phyloP scores from a whole-genome alignment of 2,888 invertebrate genomes.

The Drosophila paramelanica region DNA sequence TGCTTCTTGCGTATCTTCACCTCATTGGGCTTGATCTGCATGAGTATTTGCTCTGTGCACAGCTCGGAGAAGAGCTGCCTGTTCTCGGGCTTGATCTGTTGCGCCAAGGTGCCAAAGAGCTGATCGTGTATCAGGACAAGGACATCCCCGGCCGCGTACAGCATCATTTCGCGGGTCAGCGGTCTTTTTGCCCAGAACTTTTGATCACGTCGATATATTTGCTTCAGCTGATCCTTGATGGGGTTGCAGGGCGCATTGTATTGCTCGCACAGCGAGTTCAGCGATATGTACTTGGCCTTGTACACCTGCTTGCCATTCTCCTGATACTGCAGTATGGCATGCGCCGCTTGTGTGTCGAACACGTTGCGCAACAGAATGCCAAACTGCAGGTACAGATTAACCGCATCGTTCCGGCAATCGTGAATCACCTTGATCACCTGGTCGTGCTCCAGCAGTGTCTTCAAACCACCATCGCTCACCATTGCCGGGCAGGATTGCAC shows the following conservation, averaged over 20 bases:
- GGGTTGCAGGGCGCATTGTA: slow-evolving; percentile 95
- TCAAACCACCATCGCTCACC: slow-evolving; percentile 91
- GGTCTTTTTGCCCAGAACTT: slow-evolving; percentile 96
- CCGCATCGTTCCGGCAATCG: slow-evolving; percentile 96
- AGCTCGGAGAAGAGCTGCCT: slow-evolving; percentile 91
- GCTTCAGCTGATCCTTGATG: slow-evolving; percentile 95
- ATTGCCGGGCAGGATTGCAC: slow-evolving; percentile 93
- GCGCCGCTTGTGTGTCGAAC: slow-evolving; percentile 97
- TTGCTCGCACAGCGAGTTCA: slow-evolving; percentile 95
- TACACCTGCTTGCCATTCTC: slow-evolving; percentile 95
- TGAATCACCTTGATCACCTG: slow-evolving; percentile 95
- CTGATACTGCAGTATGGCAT: slow-evolving; percentile 95
- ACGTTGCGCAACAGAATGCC: slow-evolving; percentile 93
- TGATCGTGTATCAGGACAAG: slow-evolving; percentile 94
- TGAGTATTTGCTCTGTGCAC: slow-evolving; percentile 94
- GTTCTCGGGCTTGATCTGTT: slow-evolving; percentile 90
- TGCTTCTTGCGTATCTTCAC: slow-evolving; percentile 95
- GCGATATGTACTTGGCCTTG: slow-evolving; percentile 96
- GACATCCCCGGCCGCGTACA: slow-evolving; percentile 96
- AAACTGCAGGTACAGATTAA: slow-evolving; percentile 94
- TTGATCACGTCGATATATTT: slow-evolving; percentile 93
- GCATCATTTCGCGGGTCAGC: slow-evolving; percentile 94
- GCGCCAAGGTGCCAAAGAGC: slow-evolving; percentile 90
- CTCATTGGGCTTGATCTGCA: slow-evolving; percentile 93
- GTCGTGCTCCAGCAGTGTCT: slow-evolving; percentile 91